Base-by-base conservation (phyloP, 2,113 vertebrate species). In the Corynorhinus townsendii region DNA sequence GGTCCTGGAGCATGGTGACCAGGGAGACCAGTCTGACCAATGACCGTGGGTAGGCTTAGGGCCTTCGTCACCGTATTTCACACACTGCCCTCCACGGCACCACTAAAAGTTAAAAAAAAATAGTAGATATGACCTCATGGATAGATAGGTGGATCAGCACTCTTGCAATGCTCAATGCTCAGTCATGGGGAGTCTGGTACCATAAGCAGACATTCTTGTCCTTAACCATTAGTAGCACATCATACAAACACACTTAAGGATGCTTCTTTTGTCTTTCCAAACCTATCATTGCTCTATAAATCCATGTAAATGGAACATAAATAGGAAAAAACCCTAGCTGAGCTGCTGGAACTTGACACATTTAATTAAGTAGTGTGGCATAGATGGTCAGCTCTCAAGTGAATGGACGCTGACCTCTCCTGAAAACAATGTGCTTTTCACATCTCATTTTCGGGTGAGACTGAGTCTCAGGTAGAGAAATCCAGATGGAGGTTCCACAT, bases 51-150 rank as follows among this genome's bases (percentile, higher is more conserved):
- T 98, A 49, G 99, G 98, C 85, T 96, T 98, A 10, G 99, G 99
- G 35, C 99, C 99, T 94, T 99, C 98, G 9, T 99, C 99, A 0
- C 99, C 99, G 0, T 98, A 98, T 76, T 99, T 99, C 90, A 99
- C 99, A 97, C 99, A 99, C 95, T 99, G 99, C 20, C 99, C 99
- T 91, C 99, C 98, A 2, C 99, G 99, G 94, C 99, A 99, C 99
- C 99, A 99, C 99, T 99, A 81, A 88, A 96, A 30, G 49, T 56
- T 52, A 80, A 52, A 91, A 11, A 72, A 56, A 33, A 52, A 45
- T 28, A 28, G 3, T 28, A 38, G 17, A 4, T 5, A 0, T 26
- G 80, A 52, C n/a, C n/a, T 49, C 19, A 19, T 0, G 1, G 26
- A 4, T 10, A 10, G 9, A 40, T 1, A 30, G 38, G 9, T 5